Evolutionary conservation across 2,888 invertebrate species (phyloP), one percentile per base, ranked within the genome.

Genomic region (Ethmia dodecea): DNA sequence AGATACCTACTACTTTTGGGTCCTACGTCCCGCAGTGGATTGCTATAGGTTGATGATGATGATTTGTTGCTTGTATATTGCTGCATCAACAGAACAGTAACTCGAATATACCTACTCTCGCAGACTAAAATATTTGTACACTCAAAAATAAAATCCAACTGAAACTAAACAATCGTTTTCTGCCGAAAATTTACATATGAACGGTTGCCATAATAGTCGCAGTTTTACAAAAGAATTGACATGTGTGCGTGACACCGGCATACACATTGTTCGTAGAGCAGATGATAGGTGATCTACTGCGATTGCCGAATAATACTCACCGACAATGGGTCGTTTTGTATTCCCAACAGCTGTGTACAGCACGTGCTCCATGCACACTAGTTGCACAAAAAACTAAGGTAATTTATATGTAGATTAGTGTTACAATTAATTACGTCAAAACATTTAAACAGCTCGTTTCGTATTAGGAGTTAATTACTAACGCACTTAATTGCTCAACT

Each of bases 391-490:
- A 28, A 28, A 14, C 15, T 28, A 16, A 15, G n/a, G 9, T n/a
- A 13, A 4, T 14, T 28, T 5, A 28, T 4, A 28, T 28, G 13
- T 27, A 22, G 9, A n/a, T 28, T 22, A 9, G 22, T 40, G 33
- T 42, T 55, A 29, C 46, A 61, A 67, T 70, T 63, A 63, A 71
- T 66, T 60, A 65, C 49, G 52, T 63, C 62, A 56, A 61, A 66
- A 60, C 61, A 67, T 63, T 69, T 63, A 62, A 66, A 56, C 61
- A 64, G 55, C 57, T 61, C 63, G 53, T 68, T 74, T 52, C 31
- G 45, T 59, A 66, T 73, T 71, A 67, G 60, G 52, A 62, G 57
- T 57, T 74, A 72, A 79, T 79, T 72, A 74, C 52, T 37, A 57
- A 64, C 62, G 60, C 60, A 61, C 55, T 65, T 60, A 58, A 68